Conservation (phyloP, 2,888 invertebrate genomes). For the Thera britannica region DNA sequence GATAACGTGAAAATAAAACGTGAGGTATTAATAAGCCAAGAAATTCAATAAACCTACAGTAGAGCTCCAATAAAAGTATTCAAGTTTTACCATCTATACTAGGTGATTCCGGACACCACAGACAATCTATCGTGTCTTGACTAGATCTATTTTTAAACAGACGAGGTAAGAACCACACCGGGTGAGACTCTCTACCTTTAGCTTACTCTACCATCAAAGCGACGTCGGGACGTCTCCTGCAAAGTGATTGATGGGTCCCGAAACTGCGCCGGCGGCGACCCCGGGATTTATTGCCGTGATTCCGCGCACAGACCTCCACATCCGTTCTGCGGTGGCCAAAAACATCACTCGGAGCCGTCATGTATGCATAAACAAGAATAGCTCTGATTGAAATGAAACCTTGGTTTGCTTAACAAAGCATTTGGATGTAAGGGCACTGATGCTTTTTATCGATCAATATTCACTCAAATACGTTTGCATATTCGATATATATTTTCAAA, state of each 20-base stretch:
- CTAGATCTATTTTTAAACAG: no score
- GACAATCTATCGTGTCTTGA: no score
- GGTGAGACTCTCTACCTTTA: conserved; percentile 4
- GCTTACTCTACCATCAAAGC: conserved; percentile 17
- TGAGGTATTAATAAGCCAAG: no score
- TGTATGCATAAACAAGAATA: conserved; percentile 14
- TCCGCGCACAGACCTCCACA: conserved; percentile 67
- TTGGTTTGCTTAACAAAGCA: conserved; percentile 1
- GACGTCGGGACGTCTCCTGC: conserved; percentile 33
- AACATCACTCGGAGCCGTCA: conserved; percentile 30
- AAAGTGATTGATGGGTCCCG: conserved; percentile 80
- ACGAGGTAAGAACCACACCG: neutral
- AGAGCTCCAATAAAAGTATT: no score
- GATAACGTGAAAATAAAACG: no score
- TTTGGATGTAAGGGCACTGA: neutral
- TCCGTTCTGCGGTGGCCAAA: conserved; percentile 56
- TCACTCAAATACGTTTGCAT: no score
- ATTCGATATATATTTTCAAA: no score
- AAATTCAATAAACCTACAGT: no score
- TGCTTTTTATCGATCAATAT: no score
- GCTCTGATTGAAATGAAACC: neutral
- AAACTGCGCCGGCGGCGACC: conserved; percentile 79
- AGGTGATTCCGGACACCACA: no score
- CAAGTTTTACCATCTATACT: no score
- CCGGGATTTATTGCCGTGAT: conserved; percentile 75